phyloP scores from a whole-genome alignment of 2,888 invertebrate species.

The Hyles lineata region DNA sequence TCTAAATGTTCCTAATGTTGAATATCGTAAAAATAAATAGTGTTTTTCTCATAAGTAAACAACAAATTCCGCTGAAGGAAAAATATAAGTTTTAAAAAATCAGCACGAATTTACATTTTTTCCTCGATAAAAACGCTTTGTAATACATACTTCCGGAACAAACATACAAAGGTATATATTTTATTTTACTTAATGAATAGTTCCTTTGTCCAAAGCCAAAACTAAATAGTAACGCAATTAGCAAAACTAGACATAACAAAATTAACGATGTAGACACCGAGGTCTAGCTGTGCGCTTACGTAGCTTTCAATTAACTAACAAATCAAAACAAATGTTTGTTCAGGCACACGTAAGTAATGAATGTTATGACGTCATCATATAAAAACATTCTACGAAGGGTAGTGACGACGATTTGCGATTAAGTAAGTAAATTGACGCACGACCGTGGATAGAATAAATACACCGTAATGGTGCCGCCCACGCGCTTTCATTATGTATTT shows the following conservation, averaged over 20 bases:
- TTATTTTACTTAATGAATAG: background rate
- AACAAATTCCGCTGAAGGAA: no score
- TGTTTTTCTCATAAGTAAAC: no score
- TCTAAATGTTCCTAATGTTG: no score
- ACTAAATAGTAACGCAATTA: conserved; percentile 28
- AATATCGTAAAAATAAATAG: no score
- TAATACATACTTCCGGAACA: no score
- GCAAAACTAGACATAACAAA: conserved; percentile 50
- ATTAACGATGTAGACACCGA: conserved; percentile 19
- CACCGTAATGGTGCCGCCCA: conserved; percentile 62
- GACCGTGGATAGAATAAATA: conserved; percentile 54
- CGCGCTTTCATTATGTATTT: conserved; percentile 65
- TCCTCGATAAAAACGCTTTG: no score
- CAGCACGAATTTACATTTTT: no score
- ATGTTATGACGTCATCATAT: conserved; percentile 51
- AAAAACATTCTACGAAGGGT: conserved; percentile 46
- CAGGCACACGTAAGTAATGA: conserved; percentile 42
- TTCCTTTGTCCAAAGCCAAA: background rate
- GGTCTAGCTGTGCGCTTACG: conserved; percentile 44
- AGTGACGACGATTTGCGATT: conserved; percentile 70
- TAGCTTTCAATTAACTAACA: conserved; percentile 45
- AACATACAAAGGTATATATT: background rate
- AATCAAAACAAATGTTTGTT: conserved; percentile 57
- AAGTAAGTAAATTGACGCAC: conserved; percentile 79
- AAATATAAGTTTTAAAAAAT: no score